These are phyloP conservation scores for Nudaria mundana DNA, from an alignment of 2,888 invertebrate genomes.

Conservation along the genomic window DNA sequence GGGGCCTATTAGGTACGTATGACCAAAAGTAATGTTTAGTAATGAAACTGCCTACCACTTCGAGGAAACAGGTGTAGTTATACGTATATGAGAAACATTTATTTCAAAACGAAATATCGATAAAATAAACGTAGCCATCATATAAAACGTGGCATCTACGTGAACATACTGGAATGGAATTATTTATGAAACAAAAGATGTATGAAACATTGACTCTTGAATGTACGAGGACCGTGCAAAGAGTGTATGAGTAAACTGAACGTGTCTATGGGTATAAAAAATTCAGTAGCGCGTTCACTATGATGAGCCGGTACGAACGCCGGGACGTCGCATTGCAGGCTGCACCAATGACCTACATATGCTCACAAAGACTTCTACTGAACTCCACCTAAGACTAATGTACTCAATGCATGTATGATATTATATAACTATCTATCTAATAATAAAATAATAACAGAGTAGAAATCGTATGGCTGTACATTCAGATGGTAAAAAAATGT, in stretches of 20 bases:
- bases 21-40: too few species aligned
- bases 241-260: constrained; percentile 24
- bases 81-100: too few species aligned
- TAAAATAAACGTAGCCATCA: background rate
- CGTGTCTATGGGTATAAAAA: constrained; percentile 33
- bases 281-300: constrained; percentile 36
- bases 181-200: constrained; percentile 27
- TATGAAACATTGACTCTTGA: constrained; percentile 24
- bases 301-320: constrained; percentile 32
- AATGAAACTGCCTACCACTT: too few species aligned
- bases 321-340: constrained; percentile 63
- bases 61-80: too few species aligned
- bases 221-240: constrained; percentile 11
- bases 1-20: too few species aligned
- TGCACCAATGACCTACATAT: constrained; percentile 69
- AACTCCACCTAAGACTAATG: constrained; percentile 23
- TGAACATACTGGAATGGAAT: constrained; percentile 8
- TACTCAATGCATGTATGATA: constrained; percentile 21
- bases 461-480: too few species aligned
- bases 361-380: constrained; percentile 35
- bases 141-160: too few species aligned
- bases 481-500: too few species aligned
- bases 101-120: background rate
- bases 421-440: constrained; percentile 16
- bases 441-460: too few species aligned